phyloP scores from a whole-genome alignment of 2,113 vertebrate species.

The Myocastor coypus region DNA sequence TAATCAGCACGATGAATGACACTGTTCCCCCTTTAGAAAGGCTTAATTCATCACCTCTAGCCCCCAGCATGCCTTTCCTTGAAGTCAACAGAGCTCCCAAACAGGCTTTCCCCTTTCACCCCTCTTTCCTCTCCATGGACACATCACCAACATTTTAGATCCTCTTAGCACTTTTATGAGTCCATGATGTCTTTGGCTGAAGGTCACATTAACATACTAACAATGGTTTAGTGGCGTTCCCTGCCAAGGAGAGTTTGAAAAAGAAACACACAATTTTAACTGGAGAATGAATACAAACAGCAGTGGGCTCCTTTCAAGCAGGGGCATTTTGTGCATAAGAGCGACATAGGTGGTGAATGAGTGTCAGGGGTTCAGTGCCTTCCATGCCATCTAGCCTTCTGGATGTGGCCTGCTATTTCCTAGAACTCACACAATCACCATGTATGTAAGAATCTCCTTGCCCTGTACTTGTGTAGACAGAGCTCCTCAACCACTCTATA shows the following conservation, averaged over 20 bases:
- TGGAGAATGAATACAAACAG: neutral
- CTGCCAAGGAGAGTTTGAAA: constrained; percentile 17
- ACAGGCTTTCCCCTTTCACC: neutral
- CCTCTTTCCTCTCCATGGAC: neutral
- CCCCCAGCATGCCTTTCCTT: neutral
- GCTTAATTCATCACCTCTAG: neutral
- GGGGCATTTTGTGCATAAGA: neutral
- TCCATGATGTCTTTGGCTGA: neutral
- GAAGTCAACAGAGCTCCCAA: neutral
- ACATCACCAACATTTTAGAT: neutral
- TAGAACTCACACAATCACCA: neutral
- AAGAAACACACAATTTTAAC: neutral
- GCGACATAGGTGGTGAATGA: neutral
- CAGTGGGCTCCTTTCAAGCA: neutral
- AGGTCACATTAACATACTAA: constrained; percentile 45
- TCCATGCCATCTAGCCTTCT: neutral
- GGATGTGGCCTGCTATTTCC: neutral
- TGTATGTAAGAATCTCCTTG: neutral
- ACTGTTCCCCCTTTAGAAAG: neutral
- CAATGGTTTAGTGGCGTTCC: neutral
- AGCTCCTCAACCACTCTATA: neutral
- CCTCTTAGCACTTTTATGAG: constrained; percentile 6
- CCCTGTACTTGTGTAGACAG: neutral
- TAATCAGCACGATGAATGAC: neutral
- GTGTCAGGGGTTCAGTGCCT: neutral